Base-by-base conservation (phyloP, 2,888 invertebrate species). In the Trissolcus japonicus region DNA sequence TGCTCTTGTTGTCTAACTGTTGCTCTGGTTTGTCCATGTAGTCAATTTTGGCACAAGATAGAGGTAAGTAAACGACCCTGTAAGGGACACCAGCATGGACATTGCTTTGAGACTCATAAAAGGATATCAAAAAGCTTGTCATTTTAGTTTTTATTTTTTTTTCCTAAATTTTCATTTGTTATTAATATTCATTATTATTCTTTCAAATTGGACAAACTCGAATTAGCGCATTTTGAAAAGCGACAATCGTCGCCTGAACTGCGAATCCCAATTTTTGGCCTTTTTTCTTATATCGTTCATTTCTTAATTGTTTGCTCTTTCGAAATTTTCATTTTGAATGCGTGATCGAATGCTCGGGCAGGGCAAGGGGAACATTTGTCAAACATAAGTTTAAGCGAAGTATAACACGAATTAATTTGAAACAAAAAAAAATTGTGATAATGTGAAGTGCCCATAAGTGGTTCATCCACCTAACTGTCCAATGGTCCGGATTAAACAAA, bases 31-130 rank as follows among this genome's bases (percentile, higher is more conserved):
- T 51, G 59, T 79, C 62, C 75, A 76, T 50, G 80, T 79, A 71
- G 67, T 76, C 57, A 46, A 62, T 14, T 67, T 57, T 65, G 61
- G 48, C 16, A 21, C 35, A 35, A 35, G 35, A 9, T 35, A 81
- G 85, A 84, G 85, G 86, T 86, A 85, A 85, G 82, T 82, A 83
- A 80, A 66, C 76, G 74, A 68, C 59, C 78, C 81, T 74, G 71
- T 79, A 72, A 76, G 80, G 74, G 79, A 81, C 76, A 78, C 59
- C 78, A 80, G 81, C 82, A 84, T 82, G 83, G 80, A 80, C 78
- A 78, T 69, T 82, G 78, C 72, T 73, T 79, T 67, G 56, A 73
- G 60, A 56, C 62, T 67, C 76, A 75, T 63, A 75, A 48, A 62
- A 74, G 71, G 66, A 79, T 80, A 81, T 82, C 80, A 81, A 81